Evolutionary conservation across 2,113 vertebrate species (phyloP), one percentile per base, ranked within the genome.

Genomic region (Tretioscincus oriximinensis): DNA sequence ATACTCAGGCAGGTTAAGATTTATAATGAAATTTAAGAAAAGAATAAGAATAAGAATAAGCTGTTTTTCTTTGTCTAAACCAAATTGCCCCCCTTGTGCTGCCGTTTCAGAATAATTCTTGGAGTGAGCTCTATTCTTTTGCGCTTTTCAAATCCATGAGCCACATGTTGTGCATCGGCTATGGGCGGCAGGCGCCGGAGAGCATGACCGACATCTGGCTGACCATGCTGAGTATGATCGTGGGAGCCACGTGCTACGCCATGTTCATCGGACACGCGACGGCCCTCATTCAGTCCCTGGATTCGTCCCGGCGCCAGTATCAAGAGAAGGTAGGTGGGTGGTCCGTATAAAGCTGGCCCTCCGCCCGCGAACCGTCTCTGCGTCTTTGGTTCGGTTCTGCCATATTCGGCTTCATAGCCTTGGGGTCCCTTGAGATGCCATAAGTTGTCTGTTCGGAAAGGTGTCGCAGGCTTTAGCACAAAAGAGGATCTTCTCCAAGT

Each of bases 141-240:
- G 98, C 98, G 7, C 96, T 99, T 87, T 99, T 99, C 94, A 99
- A 99, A 93, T 98, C 98, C 80, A 99, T 99, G 98, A 99, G 98
- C 92, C 98, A 99, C 95, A 99, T 99, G 98, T 94, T 99, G 65
- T 99, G 98, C 90, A 99, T 99, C 2, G 98, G 98, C 10, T 99
- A 99, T 0, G 98, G 98, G 68, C 94, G 98, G 41, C 98, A 99
- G 90, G 98, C 98, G 0, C 98, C 98, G 0, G 97, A 99, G 93
- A 98, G 98, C 94, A 98, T 98, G 98, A 98, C 98, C 0, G 98
- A 99, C 90, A 97, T 99, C 95, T 99, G 98, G 98, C 95, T 99
- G 54, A 99, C 98, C 4, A 99, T 99, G 98, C 95, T 99, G 12
- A 99, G 98, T 87, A 99, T 99, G 98, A 99, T 99, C 0, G 98